These are phyloP conservation scores for Quadriops clusia DNA, from an alignment of 2,888 invertebrate species.

Conservation along the genomic window DNA sequence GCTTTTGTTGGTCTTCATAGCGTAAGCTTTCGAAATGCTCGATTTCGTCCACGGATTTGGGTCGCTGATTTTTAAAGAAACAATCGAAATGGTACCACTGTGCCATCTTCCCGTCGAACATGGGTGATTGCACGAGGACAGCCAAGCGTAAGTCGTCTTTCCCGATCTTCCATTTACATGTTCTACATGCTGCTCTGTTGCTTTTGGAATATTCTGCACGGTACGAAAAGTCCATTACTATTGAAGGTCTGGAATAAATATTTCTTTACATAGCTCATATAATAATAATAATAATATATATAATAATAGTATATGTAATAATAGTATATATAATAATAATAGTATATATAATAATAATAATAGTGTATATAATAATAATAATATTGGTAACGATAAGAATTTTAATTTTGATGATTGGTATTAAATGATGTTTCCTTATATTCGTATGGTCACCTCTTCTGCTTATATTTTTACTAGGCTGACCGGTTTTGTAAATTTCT, in stretches of 20 bases:
- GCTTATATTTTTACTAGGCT: no score
- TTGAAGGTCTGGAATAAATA: background rate
- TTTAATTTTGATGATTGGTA: no score
- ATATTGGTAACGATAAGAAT: no score
- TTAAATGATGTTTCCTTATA: no score
- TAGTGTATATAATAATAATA: no score
- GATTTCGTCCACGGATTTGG: slow-evolving; percentile 63
- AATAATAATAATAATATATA: background rate
- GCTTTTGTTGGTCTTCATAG: slow-evolving; percentile 71
- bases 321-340: no score
- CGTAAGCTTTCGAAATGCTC: slow-evolving; percentile 66
- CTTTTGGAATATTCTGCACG: slow-evolving; percentile 84
- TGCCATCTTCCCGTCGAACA: slow-evolving; percentile 76
- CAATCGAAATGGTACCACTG: slow-evolving; percentile 84
- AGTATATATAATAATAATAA: no score
- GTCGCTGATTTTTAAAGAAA: slow-evolving; percentile 74
- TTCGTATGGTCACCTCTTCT: no score
- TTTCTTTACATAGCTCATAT: background rate
- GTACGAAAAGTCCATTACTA: slow-evolving; percentile 52
- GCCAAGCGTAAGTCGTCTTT: slow-evolving; percentile 71
- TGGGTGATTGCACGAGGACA: slow-evolving; percentile 81
- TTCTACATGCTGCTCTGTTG: slow-evolving; percentile 69
- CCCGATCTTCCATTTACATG: slow-evolving; percentile 64
- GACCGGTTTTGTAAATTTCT: no score
- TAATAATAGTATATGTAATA: no score